phyloP scores from a whole-genome alignment of 1,140 invertebrate genomes.

The Phenacoccus solenopsis region DNA sequence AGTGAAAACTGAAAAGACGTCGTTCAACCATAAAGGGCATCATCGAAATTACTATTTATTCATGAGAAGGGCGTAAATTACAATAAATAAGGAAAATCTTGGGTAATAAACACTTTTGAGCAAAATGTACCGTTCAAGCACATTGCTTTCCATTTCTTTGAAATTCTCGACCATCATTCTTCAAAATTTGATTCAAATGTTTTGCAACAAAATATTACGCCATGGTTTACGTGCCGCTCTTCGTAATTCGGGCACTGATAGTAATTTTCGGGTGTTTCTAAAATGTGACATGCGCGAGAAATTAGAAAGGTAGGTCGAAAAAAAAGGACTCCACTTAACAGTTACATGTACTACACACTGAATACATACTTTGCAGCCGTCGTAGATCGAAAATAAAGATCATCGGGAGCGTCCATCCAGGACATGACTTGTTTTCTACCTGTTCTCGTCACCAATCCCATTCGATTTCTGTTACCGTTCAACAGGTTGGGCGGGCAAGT shows the following conservation, averaged over 20 bases:
- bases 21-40: neutral
- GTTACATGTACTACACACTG: neutral
- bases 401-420: constrained; percentile 95
- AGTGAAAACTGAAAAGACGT: neutral
- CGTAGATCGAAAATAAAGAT: constrained; percentile 87
- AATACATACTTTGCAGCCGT: constrained; percentile 69
- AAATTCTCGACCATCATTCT: neutral
- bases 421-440: constrained; percentile 82
- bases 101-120: neutral
- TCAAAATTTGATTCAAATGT: neutral
- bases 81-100: neutral
- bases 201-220: constrained; percentile 37
- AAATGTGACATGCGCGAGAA: no score
- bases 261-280: constrained; percentile 70
- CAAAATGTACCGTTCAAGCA: neutral
- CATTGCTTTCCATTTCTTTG: no score
- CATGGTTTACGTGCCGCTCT: constrained; percentile 83
- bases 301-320: constrained; percentile 19
- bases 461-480: neutral
- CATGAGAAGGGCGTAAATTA: neutral
- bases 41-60: neutral
- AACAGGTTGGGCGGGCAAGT: neutral
- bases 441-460: constrained; percentile 32
- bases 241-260: constrained; percentile 66
- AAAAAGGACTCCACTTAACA: constrained; percentile 11